Percentiles rank a stretch among this genome's conserved stretches.
These are phyloP conservation scores for Anolis apletophallus DNA, from an alignment of 2,797 vertebrate species.

Conservation along the genomic window DNA sequence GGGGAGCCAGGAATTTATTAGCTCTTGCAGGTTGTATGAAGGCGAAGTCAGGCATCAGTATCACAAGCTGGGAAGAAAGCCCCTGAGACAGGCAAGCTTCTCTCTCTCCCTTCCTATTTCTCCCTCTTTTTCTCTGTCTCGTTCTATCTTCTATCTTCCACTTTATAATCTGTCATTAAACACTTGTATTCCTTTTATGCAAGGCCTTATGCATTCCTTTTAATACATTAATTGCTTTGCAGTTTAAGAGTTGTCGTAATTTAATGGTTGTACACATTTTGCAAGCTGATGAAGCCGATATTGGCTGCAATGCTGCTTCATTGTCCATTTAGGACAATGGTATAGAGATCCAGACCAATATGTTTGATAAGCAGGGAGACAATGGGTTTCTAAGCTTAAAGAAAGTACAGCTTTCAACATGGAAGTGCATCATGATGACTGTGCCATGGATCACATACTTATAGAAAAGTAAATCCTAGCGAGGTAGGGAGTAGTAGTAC, in stretches of 20 bases:
- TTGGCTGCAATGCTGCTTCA: conserved; percentile 61
- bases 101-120: conserved; percentile 65
- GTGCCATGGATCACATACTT: no score
- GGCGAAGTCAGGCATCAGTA: conserved; percentile 81
- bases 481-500: not conserved
- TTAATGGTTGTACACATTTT: conserved; percentile 79
- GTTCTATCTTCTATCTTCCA: conserved; percentile 70
- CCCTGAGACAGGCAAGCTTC: conserved; percentile 79
- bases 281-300: conserved; percentile 53
- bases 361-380: conserved; percentile 19
- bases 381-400: not conserved
- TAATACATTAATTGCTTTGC: conserved; percentile 86
- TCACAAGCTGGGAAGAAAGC: conserved; percentile 80
- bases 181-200: conserved; percentile 85
- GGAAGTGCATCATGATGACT: not conserved
- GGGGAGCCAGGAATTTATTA: conserved; percentile 89
- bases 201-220: conserved; percentile 80
- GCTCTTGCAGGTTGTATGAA: conserved; percentile 85
- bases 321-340: conserved; percentile 53
- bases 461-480: not conserved
- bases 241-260: conserved; percentile 81
- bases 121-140: conserved; percentile 70
- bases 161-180: conserved; percentile 83
- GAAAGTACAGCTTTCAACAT: not conserved
- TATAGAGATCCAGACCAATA: not conserved